Conservation (phyloP, 2,888 invertebrate genomes). For the Vandiemenella viatica region DNA sequence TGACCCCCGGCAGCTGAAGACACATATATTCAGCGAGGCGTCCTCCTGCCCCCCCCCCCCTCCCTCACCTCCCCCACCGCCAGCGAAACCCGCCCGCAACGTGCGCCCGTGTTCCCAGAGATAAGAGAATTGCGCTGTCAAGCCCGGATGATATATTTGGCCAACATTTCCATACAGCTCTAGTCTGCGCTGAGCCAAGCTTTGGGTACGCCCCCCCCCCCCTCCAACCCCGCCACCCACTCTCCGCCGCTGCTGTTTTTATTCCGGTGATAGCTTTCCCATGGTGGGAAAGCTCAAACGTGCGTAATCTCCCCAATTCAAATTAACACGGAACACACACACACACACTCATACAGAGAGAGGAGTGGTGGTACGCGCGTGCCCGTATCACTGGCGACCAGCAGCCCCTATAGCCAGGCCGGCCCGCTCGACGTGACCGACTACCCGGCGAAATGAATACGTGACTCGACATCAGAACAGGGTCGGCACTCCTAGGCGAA, state of each 20-base stretch:
- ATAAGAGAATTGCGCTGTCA: conserved; percentile 17
- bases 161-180: conserved; percentile 63
- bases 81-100: not conserved
- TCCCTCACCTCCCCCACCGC: not conserved
- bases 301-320: conserved; percentile 44
- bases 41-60: not conserved
- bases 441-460: not conserved
- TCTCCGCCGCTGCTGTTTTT: not conserved
- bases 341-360: not conserved
- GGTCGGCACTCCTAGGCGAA: too few relatives aligned
- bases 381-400: not conserved
- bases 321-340: conserved; percentile 34
- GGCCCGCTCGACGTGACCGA: not conserved
- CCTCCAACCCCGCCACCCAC: not conserved
- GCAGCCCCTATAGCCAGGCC: not conserved
- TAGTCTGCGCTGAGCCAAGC: conserved; percentile 8
- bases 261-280: conserved; percentile 6
- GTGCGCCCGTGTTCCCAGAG: conserved; percentile 7
- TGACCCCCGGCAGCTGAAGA: not conserved
- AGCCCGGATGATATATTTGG: conserved; percentile 68
- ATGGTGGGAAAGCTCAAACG: conserved; percentile 11
- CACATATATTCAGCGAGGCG: not conserved
- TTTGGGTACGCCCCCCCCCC: not conserved
- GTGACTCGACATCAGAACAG: too few relatives aligned
- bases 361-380: conserved; percentile 4